These are phyloP conservation scores for Chymomyza caudatula DNA, from an alignment of 2,888 invertebrate genomes.

Conservation along the genomic window DNA sequence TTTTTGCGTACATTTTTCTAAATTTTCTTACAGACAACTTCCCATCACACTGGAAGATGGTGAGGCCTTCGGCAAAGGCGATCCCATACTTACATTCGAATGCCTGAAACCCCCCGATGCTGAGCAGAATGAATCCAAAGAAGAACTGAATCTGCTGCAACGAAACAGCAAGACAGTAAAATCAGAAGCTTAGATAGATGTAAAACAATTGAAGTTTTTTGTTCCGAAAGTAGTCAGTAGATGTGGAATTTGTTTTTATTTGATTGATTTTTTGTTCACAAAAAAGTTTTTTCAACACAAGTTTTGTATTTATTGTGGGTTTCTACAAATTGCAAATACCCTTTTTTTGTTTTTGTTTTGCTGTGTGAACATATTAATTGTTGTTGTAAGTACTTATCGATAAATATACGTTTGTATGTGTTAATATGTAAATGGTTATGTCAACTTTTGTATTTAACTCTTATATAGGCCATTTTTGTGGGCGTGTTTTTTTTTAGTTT, in stretches of 20 bases:
- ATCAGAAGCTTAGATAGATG: conserved; percentile 12
- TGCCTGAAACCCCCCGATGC: conserved; percentile 51
- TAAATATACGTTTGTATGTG: conserved; percentile 13
- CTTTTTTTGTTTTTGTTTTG: conserved; percentile 2
- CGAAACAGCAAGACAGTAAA: conserved; percentile 31
- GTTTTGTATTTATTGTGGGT: conserved; percentile 1
- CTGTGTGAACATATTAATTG: conserved; percentile 33
- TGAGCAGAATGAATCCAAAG: conserved; percentile 41
- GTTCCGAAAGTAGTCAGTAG: conserved; percentile 63
- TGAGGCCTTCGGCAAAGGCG: conserved; percentile 80
- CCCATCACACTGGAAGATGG: conserved; percentile 81
- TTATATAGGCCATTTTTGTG: conserved; percentile 38
- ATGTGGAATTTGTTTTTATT: conserved; percentile 61
- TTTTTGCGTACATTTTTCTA: too few relatives aligned
- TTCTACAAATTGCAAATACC: conserved; percentile 9
- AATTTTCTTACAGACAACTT: conserved; percentile 73
- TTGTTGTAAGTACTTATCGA: conserved; percentile 36
- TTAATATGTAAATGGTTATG: conserved; percentile 37
- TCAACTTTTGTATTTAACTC: conserved; percentile 29
- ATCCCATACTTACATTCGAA: conserved; percentile 79
- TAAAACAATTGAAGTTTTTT: conserved; percentile 23
- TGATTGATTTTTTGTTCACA: conserved; percentile 61
- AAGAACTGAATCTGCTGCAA: conserved; percentile 41
- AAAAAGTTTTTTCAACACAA: conserved; percentile 49
- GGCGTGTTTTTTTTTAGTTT: conserved; percentile 16